phyloP scores from a whole-genome alignment of 2,797 vertebrate species.

The Girardinus metallicus region DNA sequence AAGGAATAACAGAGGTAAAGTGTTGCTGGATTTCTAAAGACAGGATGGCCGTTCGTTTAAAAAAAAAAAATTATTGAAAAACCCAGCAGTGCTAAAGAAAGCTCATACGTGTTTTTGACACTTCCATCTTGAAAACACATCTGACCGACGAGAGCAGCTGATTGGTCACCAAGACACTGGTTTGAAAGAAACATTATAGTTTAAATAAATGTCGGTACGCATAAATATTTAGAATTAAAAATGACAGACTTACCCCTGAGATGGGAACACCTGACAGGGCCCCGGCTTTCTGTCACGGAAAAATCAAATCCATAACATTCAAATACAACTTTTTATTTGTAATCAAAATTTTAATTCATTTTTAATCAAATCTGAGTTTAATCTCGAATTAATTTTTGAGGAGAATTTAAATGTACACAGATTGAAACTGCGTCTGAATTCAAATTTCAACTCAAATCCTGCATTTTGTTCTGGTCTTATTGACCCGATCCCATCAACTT shows the following conservation, averaged over 20 bases:
- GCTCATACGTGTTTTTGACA: conserved; percentile 95
- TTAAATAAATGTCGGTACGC: no score
- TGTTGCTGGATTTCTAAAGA: not conserved
- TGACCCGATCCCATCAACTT: not conserved
- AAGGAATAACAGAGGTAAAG: not conserved
- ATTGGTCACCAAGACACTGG: conserved; percentile 98
- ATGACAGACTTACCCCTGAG: conserved; percentile 89
- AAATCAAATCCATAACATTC: not conserved
- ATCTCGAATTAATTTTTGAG: not conserved
- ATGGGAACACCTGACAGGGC: conserved; percentile 93
- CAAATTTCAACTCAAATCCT: not conserved
- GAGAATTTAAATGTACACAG: not conserved
- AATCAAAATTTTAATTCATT: not conserved
- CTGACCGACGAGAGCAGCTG: conserved; percentile 97
- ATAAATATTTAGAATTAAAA: not conserved
- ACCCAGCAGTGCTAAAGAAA: not conserved
- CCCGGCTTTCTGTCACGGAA: conserved; percentile 88
- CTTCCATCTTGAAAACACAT: conserved; percentile 97
- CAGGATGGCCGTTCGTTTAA: not conserved
- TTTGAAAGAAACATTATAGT: fast-evolving
- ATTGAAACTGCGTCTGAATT: not conserved
- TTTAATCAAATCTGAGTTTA: not conserved
- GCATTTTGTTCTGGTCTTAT: not conserved
- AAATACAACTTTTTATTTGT: not conserved
- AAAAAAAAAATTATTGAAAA: not conserved